phyloP scores from a whole-genome alignment of 2,113 vertebrate genomes.

The cattle (Bos taurus) region ARS-UCD2.0 NC_037344.1:60593501-60594000 shows the following conservation, averaged over 20 bases:
- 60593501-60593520: no score
- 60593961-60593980: background rate
- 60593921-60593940: background rate
- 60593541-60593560: no score
- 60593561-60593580: no score
- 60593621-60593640: no score
- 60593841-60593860: rapidly evolving
- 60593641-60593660: background rate
- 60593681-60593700: background rate
- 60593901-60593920: rapidly evolving
- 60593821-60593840: background rate
- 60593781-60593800: background rate
- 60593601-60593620: no score
- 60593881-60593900: background rate
- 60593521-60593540: no score
- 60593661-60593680: background rate
- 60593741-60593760: background rate
- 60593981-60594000: background rate
- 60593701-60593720: background rate
- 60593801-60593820: background rate
- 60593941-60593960: background rate
- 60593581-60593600: no score
- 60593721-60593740: background rate
- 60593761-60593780: background rate
- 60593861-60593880: background rate